Base-by-base conservation (phyloP, 2,113 vertebrate species). In the Camelus bactrianus region DNA sequence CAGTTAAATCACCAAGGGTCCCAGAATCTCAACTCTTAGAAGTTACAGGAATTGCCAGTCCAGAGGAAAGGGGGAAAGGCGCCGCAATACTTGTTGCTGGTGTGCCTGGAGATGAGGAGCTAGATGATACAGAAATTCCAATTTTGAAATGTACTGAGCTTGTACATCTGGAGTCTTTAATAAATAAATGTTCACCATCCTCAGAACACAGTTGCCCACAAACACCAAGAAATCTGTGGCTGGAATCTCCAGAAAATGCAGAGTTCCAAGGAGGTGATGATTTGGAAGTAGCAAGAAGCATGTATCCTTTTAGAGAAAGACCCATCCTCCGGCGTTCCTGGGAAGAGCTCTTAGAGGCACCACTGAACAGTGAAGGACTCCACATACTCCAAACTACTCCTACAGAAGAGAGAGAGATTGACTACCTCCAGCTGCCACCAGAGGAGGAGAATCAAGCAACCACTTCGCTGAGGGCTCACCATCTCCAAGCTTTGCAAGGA, bases 311-410 rank as follows among this genome's bases (percentile, higher is more conserved):
- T 0, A 95, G 99, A 99, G 99, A 54, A 99, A 99, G 1, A 97
- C 98, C 64, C 99, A 99, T 97, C 98, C 99, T 38, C 99, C 98
- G 99, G 0, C 99, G 99, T 58, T 99, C 99, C 0, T 99, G 99
- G 99, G 99, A 99, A 98, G 99, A 99, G 93, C 99, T 99, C 50
- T 99, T 99, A 14, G 99, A 99, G 97, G 99, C 99, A 3, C 99
- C 98, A 0, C 22, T 99, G 6, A 99, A 98, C 97, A 99, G 99
- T 80, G 99, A 99, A 1, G 99, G 99, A 69, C 99, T 99, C 79
- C 99, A 99, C 96, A 99, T 99, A 97, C 99, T 99, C 26, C 99
- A 99, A 98, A 99, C 99, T 5, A 98, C 98, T 6, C 99, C 99
- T 7, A 98, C 96, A 0, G 99, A 99, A 8, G 28, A 96, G 16